Percentiles rank a stretch among this genome's conserved stretches.
Conservation (phyloP, 2,888 invertebrate genomes). For the Timema podura region DNA sequence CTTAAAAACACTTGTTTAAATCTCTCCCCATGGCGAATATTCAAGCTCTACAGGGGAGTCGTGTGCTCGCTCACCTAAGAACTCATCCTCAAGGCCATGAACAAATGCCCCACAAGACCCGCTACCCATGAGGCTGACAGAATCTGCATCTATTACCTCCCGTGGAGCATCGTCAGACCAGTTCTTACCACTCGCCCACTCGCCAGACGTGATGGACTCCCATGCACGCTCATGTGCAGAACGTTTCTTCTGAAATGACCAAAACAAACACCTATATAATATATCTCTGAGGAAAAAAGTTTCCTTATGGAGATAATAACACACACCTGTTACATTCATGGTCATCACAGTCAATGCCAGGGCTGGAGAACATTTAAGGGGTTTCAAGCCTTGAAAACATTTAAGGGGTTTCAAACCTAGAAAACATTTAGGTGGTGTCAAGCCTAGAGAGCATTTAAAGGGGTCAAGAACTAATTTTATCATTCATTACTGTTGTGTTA, state of each 20-base stretch:
- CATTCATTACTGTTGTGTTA: too few relatives aligned
- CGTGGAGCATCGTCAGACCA: constrained; percentile 82
- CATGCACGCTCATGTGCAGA: constrained; percentile 83
- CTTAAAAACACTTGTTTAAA: neutral
- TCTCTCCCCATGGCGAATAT: constrained; percentile 14
- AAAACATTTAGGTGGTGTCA: too few relatives aligned
- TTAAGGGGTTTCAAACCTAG: too few relatives aligned
- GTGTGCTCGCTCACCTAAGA: constrained; percentile 56
- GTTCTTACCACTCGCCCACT: constrained; percentile 88
- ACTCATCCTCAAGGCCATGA: constrained; percentile 97
- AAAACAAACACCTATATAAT: too few relatives aligned
- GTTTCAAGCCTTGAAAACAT: too few relatives aligned
- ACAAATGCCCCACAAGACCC: constrained; percentile 98
- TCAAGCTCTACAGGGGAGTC: constrained; percentile 12
- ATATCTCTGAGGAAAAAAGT: too few relatives aligned
- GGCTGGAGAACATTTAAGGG: too few relatives aligned
- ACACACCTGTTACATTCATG: too few relatives aligned
- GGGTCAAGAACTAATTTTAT: too few relatives aligned
- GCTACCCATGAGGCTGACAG: constrained; percentile 76
- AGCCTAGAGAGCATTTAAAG: too few relatives aligned
- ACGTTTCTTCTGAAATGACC: constrained; percentile 61
- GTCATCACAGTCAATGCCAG: too few relatives aligned
- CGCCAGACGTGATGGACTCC: constrained; percentile 76
- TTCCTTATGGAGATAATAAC: too few relatives aligned
- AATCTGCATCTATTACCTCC: constrained; percentile 68